Evolutionary conservation across 1,140 invertebrate genomes (phyloP), one percentile per base, ranked within the genome.

Genomic region (Coptotermes formosanus): DNA sequence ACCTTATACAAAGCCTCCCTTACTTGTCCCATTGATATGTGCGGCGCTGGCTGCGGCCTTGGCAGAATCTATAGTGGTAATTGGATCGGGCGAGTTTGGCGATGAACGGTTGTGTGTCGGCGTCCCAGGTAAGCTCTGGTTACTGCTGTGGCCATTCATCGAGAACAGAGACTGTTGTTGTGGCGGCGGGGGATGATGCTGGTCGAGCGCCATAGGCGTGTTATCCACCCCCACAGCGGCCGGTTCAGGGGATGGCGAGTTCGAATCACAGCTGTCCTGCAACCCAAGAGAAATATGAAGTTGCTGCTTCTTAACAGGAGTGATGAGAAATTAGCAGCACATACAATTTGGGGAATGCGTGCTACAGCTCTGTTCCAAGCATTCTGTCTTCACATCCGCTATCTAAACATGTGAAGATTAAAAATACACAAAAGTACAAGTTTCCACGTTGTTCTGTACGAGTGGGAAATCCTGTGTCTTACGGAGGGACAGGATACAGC

Each of bases 21-120:
- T 48, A 86, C 86, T 86, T 23, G 86, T 86, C 19, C 86, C 86
- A 82, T 86, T 86, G 86, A 86, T 48, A 21, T 86, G 86, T n/a
- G 86, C 86, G 7, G 59, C 64, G 9, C 21, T 69, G 84, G 55
- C 69, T n/a, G 85, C 55, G 11, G 85, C 75, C 85, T 85, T 85
- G 64, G 85, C 85, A 11, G 85, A 48, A 19, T 85, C 85, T 3
- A 85, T 38, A 7, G 64, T n/a, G 9, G 64, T 2, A 25, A 75
- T 75, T 8, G 64, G 64, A 30, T 44, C 82, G 19, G 82, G 82
- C 2, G 82, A 83, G 32, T 44, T 83, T 32, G 82, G 82, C 8
- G 23, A 32, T 2, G 82, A 83, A 43, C n/a, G 82, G 48, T 83
- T 83, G 8, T 83, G 82, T 45, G 43, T 83, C 23, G 82, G 84